These are phyloP conservation scores for Clarias pachynema DNA, from an alignment of 2,797 vertebrate genomes.

Conservation along the genomic window DNA sequence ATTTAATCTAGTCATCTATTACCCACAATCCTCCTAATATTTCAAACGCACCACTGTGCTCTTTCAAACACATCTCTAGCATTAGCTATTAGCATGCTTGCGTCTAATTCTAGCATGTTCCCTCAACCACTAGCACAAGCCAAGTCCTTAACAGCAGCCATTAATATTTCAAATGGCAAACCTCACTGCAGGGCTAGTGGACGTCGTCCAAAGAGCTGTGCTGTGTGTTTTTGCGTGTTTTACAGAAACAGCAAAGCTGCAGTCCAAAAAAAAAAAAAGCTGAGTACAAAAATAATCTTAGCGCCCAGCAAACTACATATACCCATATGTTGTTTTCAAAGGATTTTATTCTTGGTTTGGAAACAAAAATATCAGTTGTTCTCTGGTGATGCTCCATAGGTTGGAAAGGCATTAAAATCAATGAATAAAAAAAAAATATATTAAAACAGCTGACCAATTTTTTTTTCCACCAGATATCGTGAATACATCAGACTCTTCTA, in stretches of 20 bases:
- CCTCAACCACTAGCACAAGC: conserved; percentile 3
- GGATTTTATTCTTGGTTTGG: background rate
- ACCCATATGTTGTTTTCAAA: conserved; percentile 19
- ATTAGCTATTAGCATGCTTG: conserved; percentile 11
- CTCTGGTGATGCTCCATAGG: background rate
- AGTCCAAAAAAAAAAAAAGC: conserved; percentile 1
- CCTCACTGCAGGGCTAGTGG: conserved; percentile 35
- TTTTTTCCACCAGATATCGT: background rate
- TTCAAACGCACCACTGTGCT: background rate
- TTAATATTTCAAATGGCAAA: conserved; percentile 44
- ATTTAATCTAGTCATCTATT: background rate
- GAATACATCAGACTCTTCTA: background rate
- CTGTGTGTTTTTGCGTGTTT: conserved; percentile 27
- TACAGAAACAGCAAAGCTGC: conserved; percentile 31
- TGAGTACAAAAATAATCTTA: background rate
- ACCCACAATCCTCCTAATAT: background rate
- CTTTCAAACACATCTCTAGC: background rate
- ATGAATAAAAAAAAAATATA: background rate
- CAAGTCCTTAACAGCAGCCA: conserved; percentile 37
- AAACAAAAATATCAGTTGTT: background rate
- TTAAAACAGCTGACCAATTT: too few relatives aligned
- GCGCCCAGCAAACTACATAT: conserved; percentile 10
- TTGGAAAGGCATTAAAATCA: background rate
- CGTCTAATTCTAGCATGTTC: conserved; percentile 8
- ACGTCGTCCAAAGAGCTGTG: conserved; percentile 32